Evolutionary conservation across 2,113 vertebrate species (phyloP).

Genomic region (Anthoscopus minutus): DNA sequence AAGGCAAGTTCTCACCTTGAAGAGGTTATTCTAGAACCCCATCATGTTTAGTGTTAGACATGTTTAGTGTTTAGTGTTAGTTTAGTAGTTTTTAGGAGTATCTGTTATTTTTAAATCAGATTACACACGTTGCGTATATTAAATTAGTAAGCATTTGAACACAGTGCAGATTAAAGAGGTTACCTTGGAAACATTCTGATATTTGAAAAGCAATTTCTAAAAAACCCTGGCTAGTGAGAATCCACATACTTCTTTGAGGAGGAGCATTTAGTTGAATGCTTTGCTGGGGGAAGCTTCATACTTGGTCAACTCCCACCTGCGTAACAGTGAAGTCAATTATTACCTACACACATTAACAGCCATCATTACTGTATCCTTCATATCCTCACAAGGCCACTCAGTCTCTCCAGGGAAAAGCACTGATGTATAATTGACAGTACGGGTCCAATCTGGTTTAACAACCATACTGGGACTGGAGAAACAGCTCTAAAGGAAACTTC

Average conservation of each 20-base stretch:
- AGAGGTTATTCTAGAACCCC: not conserved
- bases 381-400: not conserved
- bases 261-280: not conserved
- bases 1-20: not conserved
- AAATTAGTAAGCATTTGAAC: not conserved
- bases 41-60: not conserved
- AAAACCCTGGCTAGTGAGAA: not conserved
- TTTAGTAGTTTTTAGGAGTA: not conserved
- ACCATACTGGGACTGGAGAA: not conserved
- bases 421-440: not conserved
- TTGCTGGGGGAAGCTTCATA: not conserved
- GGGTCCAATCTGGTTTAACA: not conserved
- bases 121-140: not conserved
- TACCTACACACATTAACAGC: not conserved
- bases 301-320: not conserved
- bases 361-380: not conserved
- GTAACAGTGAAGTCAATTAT: not conserved
- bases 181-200: conserved; percentile 19
- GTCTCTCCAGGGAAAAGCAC: not conserved
- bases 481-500: not conserved
- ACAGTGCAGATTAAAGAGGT: not conserved
- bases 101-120: not conserved
- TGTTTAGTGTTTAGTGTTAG: not conserved
- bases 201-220: not conserved
- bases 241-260: not conserved